Base-by-base conservation (phyloP, 2,888 invertebrate genomes). In the Eristalinus sepulchralis region DNA sequence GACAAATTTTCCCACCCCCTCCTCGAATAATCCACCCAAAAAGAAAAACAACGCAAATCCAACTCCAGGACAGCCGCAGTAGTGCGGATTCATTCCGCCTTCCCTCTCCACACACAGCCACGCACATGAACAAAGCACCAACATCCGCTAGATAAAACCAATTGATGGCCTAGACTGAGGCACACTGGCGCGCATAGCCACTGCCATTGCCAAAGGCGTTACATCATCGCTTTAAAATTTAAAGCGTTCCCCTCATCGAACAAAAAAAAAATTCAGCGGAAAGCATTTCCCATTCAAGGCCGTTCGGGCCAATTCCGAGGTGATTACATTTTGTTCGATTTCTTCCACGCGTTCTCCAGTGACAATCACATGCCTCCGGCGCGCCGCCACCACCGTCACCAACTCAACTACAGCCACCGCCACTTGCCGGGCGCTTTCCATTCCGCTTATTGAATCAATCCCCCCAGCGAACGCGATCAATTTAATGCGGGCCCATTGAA, bases 381-480 rank as follows among this genome's bases (percentile, higher is more conserved):
- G 27, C 27, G 27, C 27, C 27, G 27, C 5, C 27, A 27, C 27
- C 5, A 5, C 27, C 27, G 27, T 5, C 27, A 5, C 27, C 27
- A 27, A 5, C n/a, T n/a, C n/a, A n/a, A n/a, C n/a, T n/a, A n/a
- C n/a, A 27, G 27, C 27, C 27, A 27, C 27, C 27, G 27, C 39
- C 39, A n/a, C 39, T 39, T 4, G 47, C 6, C 47, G 17, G 47
- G 47, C 17, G 47, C 47, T 66, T 73, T 73, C 63, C 55, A 59
- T 59, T 66, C 39, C 59, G 59, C 57, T 75, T 66, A 75, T 75
- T 75, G 75, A 75, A 75, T 67, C 66, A 75, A 75, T 75, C 75
- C 39, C 75, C 39, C 75, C 31, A 39, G 31, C 39, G 66, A 75
- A 66, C 66, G 75, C 59, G 75, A 75, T 75, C 66, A 75, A 75